Base-by-base conservation (phyloP, 2,888 invertebrate species). In the Amphipyra tragopoginis region DNA sequence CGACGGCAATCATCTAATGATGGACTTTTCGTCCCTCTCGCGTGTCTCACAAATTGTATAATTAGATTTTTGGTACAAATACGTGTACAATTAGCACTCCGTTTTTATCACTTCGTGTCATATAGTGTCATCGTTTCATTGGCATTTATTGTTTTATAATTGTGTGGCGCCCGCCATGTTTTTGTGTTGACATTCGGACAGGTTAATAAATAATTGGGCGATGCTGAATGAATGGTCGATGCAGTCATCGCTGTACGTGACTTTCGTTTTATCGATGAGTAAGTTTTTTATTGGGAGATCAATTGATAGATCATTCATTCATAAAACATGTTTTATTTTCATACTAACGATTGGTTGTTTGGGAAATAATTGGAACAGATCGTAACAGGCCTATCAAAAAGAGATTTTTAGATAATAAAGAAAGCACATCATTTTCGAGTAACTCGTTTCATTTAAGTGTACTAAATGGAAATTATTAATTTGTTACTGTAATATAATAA, bases 71-170 rank as follows among this genome's bases (percentile, higher is more conserved):
- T 29, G 1, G 29, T 29, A 7, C 21, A 11, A 6, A 21, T 14
- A 33, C 45, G 29, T 5, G 7, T 29, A 29, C 29, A 29, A 29
- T 21, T 0, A 29, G 14, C 72, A 74, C 83, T 84, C 85, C 80
- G 81, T 82, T 83, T 71, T 1, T 21, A 40, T 5, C 5, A 29
- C 0, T 38, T 4, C 4, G 58, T 60, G 44, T 60, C 77, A 84
- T 77, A 83, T 83, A 84, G 67, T 75, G 79, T 88, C 89, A 88
- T 82, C 84, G 79, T 74, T 85, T 80, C 65, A 89, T 88, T 86
- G 82, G 74, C 75, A 75, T 83, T 81, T 83, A 86, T 85, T 85
- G 77, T 77, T 75, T 77, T 76, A 75, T 85, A 82, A 84, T 82
- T 82, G 81, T 80, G 66, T 73, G 78, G 77, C 78, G 78, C 77